phyloP scores from a whole-genome alignment of 2,113 vertebrate genomes.

The Choloepus hoffmanni region DNA sequence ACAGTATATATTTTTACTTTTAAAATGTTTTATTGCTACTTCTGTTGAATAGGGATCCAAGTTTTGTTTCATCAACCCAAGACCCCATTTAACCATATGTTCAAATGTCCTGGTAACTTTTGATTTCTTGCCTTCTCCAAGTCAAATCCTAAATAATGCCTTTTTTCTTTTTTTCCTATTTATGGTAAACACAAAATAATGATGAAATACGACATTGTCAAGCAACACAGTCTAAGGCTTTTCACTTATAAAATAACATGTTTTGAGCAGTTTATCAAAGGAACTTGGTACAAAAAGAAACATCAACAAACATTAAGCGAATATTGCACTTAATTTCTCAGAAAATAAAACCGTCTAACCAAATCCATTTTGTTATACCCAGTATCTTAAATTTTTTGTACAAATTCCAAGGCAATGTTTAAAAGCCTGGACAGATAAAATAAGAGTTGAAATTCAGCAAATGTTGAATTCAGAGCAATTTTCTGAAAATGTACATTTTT shows the following conservation, averaged over 20 bases:
- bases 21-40: too few species aligned
- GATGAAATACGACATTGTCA: conserved; percentile 32
- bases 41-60: too few species aligned
- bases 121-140: too few species aligned
- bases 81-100: too few species aligned
- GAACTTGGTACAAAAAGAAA: background rate
- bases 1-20: too few species aligned
- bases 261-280: background rate
- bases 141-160: too few species aligned
- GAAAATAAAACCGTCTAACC: background rate
- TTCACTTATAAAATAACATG: conserved; percentile 47
- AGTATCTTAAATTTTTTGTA: conserved; percentile 42
- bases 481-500: conserved; percentile 63
- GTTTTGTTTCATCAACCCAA: too few species aligned
- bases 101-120: too few species aligned
- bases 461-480: conserved; percentile 12
- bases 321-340: background rate
- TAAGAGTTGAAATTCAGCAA: conserved; percentile 28
- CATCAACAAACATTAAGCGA: conserved; percentile 37
- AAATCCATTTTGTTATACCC: background rate
- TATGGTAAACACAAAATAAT: background rate
- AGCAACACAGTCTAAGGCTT: background rate
- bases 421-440: conserved; percentile 1
- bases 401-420: conserved; percentile 29
- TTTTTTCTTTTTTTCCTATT: background rate